Evolutionary conservation across 35 echinoderm and acorn worm species (phyloP), one percentile per base, ranked within the genome.

Genomic region (Apostichopus parvimensis): DNA sequence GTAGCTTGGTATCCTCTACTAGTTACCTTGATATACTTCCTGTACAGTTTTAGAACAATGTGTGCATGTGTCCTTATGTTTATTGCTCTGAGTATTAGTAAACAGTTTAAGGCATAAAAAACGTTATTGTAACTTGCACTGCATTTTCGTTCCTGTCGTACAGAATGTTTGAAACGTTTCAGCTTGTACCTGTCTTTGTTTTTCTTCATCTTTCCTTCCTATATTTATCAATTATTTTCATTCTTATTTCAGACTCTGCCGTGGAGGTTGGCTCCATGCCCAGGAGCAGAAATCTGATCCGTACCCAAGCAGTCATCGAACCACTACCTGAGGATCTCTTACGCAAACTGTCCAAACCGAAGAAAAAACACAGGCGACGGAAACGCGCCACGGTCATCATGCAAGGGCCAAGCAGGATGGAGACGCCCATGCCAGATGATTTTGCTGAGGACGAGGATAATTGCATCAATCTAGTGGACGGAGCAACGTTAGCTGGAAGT

Each of bases 261-360:
- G 57, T 79, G 14, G 83, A 80, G 87, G 61, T 61, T 17, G 20
- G 72, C 56, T 80, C 83, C 10, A n/a, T 78, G 5, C 57, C 91
- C 62, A 80, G 79, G 34, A 85, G 79, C 65, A 70, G 91, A 21
- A 96, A 70, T 53, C 71, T 87, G 4, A 28, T 96, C 0, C 15
- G 87, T 22, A 89, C 90, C 15, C 81, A 96, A 21, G 95, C 92
- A 1, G 91, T 96, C 64, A 94, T 96, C 54, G 95, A 96, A 77
- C 90, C 95, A 55, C 79, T 90, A 11, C 94, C 91, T 0, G 92
- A 20, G 24, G 92, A 88, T 52, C 21, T 85, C n/a, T 87, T 89
- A 14, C 73, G 78, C 75, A 65, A 62, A n/a, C 11, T 78, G 58
- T 64, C 78, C 8, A 76, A 54, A 53, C 26, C 54, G 21, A 71